A percentile compares a stretch with the other conserved stretches of the same genome.
Evolutionary conservation across 53 echinoderm and acorn worm genomes (phyloP).

Genomic region (Crossaster papposus): DNA sequence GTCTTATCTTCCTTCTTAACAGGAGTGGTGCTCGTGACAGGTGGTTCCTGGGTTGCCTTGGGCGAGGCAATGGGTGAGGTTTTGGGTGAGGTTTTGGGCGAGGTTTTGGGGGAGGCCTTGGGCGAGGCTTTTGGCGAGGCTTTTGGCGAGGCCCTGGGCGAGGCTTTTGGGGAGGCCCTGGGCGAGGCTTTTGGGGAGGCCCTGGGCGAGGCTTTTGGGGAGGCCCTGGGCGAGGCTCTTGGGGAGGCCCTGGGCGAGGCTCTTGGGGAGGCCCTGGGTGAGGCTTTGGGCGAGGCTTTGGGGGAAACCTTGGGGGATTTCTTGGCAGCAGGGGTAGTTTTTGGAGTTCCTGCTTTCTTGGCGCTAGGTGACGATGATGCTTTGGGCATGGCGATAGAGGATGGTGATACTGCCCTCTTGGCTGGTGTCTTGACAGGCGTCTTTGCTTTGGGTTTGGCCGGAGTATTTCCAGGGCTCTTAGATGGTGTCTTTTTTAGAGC

Average conservation of each 20-base stretch:
- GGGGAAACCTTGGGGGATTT: not conserved
- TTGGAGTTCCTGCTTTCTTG: constrained; percentile 66
- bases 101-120: no score
- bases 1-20: constrained; percentile 39
- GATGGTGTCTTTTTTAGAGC: constrained; percentile 30
- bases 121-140: no score
- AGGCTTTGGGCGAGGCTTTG: no score
- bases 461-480: constrained; percentile 43
- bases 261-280: no score
- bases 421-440: constrained; percentile 6
- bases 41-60: constrained; percentile 34
- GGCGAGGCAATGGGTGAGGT: constrained; percentile 19
- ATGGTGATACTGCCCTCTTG: constrained; percentile 66
- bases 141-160: no score
- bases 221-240: no score
- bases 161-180: no score
- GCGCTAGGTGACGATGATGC: constrained; percentile 35
- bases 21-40: constrained; percentile 55
- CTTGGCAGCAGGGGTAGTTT: constrained; percentile 46
- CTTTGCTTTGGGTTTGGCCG: constrained; percentile 20
- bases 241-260: no score
- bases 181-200: no score
- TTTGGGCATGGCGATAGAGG: constrained; percentile 46
- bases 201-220: no score
- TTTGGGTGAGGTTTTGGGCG: constrained; percentile 9